phyloP scores from a whole-genome alignment of 2,888 invertebrate genomes.

The Priocnemis perturbator region DNA sequence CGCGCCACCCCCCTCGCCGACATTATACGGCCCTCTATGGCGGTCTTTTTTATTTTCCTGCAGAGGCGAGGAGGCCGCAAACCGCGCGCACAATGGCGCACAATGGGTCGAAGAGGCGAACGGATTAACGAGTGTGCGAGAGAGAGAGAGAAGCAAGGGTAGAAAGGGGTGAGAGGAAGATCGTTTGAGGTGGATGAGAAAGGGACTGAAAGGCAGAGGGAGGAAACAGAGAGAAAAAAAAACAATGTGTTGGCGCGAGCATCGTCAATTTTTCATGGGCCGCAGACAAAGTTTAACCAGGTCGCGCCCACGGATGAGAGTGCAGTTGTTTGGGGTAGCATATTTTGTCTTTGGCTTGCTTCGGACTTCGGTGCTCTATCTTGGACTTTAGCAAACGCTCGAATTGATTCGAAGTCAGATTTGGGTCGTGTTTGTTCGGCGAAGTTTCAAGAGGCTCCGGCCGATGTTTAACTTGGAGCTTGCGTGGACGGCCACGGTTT shows the following conservation, averaged over 20 bases:
- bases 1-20: background rate
- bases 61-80: background rate
- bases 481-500: too few species aligned
- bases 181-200: background rate
- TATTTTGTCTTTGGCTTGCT: too few species aligned
- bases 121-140: constrained; percentile 1
- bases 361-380: too few species aligned
- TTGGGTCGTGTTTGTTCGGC: too few species aligned
- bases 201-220: constrained; percentile 1
- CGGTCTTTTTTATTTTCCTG: background rate
- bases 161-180: background rate
- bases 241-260: constrained; percentile 4
- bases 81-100: constrained; percentile 7
- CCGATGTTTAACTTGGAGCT: too few species aligned
- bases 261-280: constrained; percentile 1
- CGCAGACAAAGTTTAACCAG: constrained; percentile 2
- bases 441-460: too few species aligned
- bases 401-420: too few species aligned
- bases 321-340: too few species aligned
- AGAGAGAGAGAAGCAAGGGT: background rate
- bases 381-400: too few species aligned
- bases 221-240: background rate
- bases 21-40: constrained; percentile 1
- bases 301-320: background rate
- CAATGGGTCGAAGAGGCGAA: constrained; percentile 4